These are phyloP conservation scores for Carcinoscorpius rotundicauda DNA, from an alignment of 1,140 invertebrate species.

Conservation along the genomic window DNA sequence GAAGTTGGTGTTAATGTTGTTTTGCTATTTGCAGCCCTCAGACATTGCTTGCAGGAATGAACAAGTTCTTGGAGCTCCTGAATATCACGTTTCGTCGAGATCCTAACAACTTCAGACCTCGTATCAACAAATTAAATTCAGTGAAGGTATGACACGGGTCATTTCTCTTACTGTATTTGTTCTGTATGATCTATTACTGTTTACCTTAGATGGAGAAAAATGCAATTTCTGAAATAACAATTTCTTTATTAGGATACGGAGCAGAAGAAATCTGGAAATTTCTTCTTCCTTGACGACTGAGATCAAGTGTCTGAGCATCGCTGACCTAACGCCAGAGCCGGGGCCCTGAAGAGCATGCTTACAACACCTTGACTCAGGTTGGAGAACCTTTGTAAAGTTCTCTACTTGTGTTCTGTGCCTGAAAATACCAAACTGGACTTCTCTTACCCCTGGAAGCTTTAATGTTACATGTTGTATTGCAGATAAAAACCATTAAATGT, in stretches of 20 bases:
- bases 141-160: conserved; percentile 58
- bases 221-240: conserved; percentile 15
- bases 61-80: conserved; percentile 88
- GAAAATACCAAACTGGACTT: too few species aligned
- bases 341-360: too few species aligned
- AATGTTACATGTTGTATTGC: too few species aligned
- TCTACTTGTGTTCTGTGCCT: too few species aligned
- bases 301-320: background rate
- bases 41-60: conserved; percentile 93
- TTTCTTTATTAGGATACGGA: conserved; percentile 64
- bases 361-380: too few species aligned
- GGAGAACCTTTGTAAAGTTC: too few species aligned
- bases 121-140: conserved; percentile 94
- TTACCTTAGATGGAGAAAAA: background rate
- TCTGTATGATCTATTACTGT: background rate
- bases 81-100: conserved; percentile 97
- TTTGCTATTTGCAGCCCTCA: conserved; percentile 31
- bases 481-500: too few species aligned
- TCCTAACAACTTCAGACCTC: conserved; percentile 94
- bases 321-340: too few species aligned
- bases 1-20: too few species aligned
- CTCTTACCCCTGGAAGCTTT: too few species aligned
- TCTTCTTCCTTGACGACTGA: conserved; percentile 97
- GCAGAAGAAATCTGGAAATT: conserved; percentile 93
- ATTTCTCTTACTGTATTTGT: background rate